Conservation (phyloP, 2,888 invertebrate genomes). For the Lucinisca nassula region DNA sequence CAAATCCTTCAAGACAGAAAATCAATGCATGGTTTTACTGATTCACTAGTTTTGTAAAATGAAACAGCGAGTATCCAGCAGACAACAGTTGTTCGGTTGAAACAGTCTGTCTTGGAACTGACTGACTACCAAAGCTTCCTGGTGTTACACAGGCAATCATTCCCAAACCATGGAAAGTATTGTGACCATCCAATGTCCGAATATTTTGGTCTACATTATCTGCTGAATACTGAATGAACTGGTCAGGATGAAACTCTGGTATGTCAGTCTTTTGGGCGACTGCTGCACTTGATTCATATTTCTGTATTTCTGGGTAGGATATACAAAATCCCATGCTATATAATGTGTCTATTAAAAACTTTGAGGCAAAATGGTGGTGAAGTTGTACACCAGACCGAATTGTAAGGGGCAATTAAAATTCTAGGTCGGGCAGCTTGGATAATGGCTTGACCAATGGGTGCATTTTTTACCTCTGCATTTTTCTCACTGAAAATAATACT, state of each 20-base stretch:
- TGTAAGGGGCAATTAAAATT: constrained; percentile 64
- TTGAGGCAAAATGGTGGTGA: constrained; percentile 66
- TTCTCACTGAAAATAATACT: constrained; percentile 41
- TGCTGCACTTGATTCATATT: constrained; percentile 68
- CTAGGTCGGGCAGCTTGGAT: constrained; percentile 62
- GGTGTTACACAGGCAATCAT: constrained; percentile 35
- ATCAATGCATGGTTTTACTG: neutral
- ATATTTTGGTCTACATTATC: constrained; percentile 52
- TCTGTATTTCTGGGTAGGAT: constrained; percentile 69
- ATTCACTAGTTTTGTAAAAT: neutral
- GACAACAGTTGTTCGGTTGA: constrained; percentile 19
- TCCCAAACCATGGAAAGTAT: constrained; percentile 49
- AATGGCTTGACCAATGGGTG: constrained; percentile 68
- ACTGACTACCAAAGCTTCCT: constrained; percentile 17
- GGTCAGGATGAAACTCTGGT: neutral
- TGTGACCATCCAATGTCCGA: constrained; percentile 42
- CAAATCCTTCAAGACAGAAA: neutral
- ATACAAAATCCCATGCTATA: constrained; percentile 64
- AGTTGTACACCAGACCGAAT: constrained; percentile 64
- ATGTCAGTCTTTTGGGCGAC: constrained; percentile 45
- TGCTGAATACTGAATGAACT: constrained; percentile 34
- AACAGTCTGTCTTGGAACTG: constrained; percentile 4
- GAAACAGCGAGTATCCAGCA: constrained; percentile 6
- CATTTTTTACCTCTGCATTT: constrained; percentile 41
- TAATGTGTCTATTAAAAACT: constrained; percentile 70